Evolutionary conservation across 2,113 vertebrate genomes (phyloP), one percentile per base, ranked within the genome.

Genomic region (Chitala chitala): DNA sequence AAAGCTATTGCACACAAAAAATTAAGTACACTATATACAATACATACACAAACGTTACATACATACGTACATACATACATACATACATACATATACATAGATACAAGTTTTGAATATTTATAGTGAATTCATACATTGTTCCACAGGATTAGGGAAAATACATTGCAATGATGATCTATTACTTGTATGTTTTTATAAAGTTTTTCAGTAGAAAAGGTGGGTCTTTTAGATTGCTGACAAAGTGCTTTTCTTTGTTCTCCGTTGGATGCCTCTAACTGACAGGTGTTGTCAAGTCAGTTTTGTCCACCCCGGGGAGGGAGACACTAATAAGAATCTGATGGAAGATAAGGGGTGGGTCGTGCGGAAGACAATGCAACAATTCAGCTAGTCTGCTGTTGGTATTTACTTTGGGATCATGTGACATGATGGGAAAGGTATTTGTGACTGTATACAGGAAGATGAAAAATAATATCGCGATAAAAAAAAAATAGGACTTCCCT

Each of bases 1-100:
- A 89, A 89, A 81, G 85, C 89, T 90, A 92, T 92, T 92, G 90
- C 90, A 92, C 89, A 90, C 88, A 50, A 84, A 82, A 91, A 89
- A 88, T 85, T 84, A 82, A 80, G 86, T 82, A 87, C 79, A 82
- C n/a, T 77, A 73, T 79, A 85, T 78, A 87, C 73, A 81, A 70
- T 76, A 84, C 81, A 84, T 76, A 86, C 87, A 89, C 80, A 78
- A 75, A 88, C 80, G 42, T 87, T 85, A 89, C 85, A 87, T 78
- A 87, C 80, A 72, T 58, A 73, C 66, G 70, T 79, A 81, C 76
- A 78, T 85, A 89, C 85, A 87, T 78, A 87, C 80, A 72, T 58
- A 73, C 66, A 73, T 79, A 81, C 76, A 86, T 77, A 82, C 78
- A 80, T 78, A 86, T 77, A 82, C 78, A 80, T 78, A 79, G 72